Conservation (phyloP, 2,113 vertebrate species). For the Machaerirhynchus nigripectus region DNA sequence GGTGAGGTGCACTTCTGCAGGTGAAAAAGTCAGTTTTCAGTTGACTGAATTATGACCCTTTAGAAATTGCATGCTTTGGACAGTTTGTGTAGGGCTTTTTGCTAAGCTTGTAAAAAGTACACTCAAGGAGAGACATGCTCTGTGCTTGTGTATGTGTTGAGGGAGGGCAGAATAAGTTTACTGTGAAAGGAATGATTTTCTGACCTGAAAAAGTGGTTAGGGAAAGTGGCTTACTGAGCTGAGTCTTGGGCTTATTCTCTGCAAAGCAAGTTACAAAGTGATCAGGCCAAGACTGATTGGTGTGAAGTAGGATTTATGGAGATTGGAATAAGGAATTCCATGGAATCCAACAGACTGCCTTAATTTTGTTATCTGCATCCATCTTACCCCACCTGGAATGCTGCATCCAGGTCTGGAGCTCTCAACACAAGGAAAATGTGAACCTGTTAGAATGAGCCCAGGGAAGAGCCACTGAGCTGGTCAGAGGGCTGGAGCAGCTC, state of each 20-base stretch:
- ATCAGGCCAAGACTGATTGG: neutral
- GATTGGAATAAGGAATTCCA: too few relatives aligned
- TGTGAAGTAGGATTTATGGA: neutral
- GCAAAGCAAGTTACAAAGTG: neutral
- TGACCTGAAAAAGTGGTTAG: neutral
- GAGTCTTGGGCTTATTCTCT: neutral
- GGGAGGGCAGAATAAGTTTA: neutral
- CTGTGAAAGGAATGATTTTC: neutral
- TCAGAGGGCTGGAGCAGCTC: neutral
- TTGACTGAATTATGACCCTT: constrained; percentile 33
- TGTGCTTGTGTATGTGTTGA: neutral
- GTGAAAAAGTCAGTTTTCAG: constrained; percentile 35
- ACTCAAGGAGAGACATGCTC: neutral
- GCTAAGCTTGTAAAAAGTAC: neutral
- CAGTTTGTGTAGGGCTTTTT: neutral
- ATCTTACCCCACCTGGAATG: neutral
- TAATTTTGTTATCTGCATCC: neutral
- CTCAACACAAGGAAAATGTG: neutral
- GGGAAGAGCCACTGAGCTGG: neutral
- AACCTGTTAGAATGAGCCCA: too few relatives aligned
- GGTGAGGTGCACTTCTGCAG: neutral
- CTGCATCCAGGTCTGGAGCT: neutral
- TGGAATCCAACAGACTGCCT: neutral
- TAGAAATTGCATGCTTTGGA: neutral
- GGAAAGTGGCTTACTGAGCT: neutral